Evolutionary conservation across 2,888 invertebrate species (phyloP), one percentile per base, ranked within the genome.

Genomic region (Herminia tarsipennalis): DNA sequence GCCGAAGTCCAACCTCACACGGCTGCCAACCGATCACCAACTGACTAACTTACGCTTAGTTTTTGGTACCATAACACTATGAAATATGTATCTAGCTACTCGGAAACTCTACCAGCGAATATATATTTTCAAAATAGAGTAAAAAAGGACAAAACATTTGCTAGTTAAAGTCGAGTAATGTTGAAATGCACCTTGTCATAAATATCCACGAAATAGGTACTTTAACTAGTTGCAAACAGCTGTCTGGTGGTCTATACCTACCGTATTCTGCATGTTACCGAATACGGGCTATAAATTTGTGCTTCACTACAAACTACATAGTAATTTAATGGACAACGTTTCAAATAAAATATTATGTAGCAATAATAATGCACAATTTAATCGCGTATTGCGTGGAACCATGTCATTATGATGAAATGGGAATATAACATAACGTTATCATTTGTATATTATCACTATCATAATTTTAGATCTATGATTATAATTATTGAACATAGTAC

Each of bases 1-100:
- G 66, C 52, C 30, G n/a, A 1, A n/a, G 36, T 55, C 65, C 65
- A 65, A 62, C 34, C 39, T 29, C n/a, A 22, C 51, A 21, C 14
- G 12, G 45, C 17, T 58, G 59, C 59, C 63, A 63, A 51, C 56
- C 44, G 36, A 42, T 44, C 42, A 41, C n/a, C n/a, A n/a, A n/a
- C n/a, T n/a, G n/a, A n/a, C n/a, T n/a, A n/a, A n/a, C n/a, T n/a
- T n/a, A n/a, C 36, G 25, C 44, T 48, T 29, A 48, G 21, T 47
- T 55, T 51, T 52, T 41, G 29, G 10, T 21, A 9, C 1, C 27
- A 10, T 27, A 27, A 9, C 13, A 14, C 20, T 30, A 18, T 18
- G 3, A 5, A 18, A 5, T 18, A 4, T 5, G 5, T 4, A 18
- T 18, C 3, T 18, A 3, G 18, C 18, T 3, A 18, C 18, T 18